phyloP scores from a whole-genome alignment of 2,797 vertebrate genomes.

The Cyprinella venusta region DNA sequence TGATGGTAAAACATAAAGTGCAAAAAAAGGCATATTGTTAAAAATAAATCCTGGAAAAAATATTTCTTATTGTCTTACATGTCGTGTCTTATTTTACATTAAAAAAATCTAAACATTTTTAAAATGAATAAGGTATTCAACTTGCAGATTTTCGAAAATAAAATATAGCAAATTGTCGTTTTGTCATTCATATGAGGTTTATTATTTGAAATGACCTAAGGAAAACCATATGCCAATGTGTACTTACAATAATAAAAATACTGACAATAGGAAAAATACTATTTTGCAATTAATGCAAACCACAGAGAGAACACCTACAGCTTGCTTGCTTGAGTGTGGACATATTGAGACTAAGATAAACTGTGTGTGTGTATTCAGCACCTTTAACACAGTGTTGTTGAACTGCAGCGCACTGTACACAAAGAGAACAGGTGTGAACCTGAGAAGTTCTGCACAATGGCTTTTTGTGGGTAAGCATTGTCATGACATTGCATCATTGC shows the following conservation, averaged over 20 bases:
- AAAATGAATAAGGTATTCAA: not conserved
- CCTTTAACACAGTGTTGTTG: not conserved
- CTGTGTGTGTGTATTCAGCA: slow-evolving; percentile 18
- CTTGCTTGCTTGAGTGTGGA: slow-evolving; percentile 7
- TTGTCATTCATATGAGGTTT: not conserved
- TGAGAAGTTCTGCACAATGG: not conserved
- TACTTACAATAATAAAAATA: no score
- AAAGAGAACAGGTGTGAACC: slow-evolving; percentile 41
- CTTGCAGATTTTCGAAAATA: not conserved
- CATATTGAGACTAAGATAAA: slow-evolving; percentile 24
- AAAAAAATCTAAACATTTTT: not conserved
- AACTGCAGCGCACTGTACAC: not conserved
- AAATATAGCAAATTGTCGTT: not conserved
- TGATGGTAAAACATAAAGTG: not conserved
- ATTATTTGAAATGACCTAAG: not conserved
- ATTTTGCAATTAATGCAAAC: not conserved
- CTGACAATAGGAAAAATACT: not conserved
- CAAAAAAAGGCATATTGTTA: not conserved
- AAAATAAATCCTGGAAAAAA: no score
- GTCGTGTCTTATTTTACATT: not conserved
- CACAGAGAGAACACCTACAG: not conserved
- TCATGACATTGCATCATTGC: slow-evolving; percentile 43
- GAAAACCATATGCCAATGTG: not conserved
- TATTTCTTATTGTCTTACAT: no score
- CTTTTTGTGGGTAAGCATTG: slow-evolving; percentile 23